Evolutionary conservation across 2,797 vertebrate genomes (phyloP).

Genomic region (Cryptoprocta ferox): DNA sequence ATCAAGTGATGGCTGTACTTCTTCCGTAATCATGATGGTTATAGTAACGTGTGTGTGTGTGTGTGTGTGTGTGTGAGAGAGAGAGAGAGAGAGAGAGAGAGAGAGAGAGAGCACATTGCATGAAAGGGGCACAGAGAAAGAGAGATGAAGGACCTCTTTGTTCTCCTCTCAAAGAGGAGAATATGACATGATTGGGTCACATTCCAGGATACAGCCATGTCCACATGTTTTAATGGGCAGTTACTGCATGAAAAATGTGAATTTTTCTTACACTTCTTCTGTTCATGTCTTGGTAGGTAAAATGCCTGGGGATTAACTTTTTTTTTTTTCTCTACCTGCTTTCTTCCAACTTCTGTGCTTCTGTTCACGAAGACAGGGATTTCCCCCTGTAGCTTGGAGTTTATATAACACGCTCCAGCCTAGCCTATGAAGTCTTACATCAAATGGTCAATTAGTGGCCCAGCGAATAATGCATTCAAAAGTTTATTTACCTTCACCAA

Average conservation of each 20-base stretch:
- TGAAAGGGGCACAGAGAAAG: neutral
- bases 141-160: neutral
- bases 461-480: neutral
- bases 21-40: no score
- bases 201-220: accelerated
- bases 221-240: neutral
- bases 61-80: no score
- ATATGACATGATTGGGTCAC: no score
- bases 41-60: neutral
- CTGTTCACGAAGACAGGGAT: neutral
- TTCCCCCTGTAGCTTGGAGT: neutral
- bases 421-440: neutral
- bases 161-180: neutral
- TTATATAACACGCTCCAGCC: neutral
- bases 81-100: neutral
- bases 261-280: neutral
- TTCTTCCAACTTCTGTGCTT: neutral
- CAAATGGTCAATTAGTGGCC: neutral
- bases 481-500: neutral
- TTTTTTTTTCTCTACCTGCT: neutral
- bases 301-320: neutral
- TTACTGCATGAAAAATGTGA: neutral
- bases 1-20: neutral
- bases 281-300: neutral
- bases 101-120: no score